phyloP scores from a whole-genome alignment of 2,888 invertebrate genomes.

The Catocala nupta region DNA sequence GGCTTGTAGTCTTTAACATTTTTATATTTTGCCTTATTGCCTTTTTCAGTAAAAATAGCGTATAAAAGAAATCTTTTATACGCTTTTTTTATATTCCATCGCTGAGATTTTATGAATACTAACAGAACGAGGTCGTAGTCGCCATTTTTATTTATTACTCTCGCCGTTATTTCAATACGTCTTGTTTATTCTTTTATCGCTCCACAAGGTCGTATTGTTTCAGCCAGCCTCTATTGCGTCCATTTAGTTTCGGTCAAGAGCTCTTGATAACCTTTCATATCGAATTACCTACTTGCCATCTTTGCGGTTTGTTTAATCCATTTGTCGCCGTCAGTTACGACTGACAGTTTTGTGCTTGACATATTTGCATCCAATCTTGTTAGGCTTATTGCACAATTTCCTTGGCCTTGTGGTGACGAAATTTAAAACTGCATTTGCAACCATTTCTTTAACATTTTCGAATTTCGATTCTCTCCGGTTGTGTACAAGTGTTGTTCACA shows the following conservation, averaged over 20 bases:
- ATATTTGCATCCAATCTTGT: conserved; percentile 11
- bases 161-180: conserved; percentile 24
- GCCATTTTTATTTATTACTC: conserved; percentile 23
- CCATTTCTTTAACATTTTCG: too few species aligned
- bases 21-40: conserved; percentile 1
- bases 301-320: conserved; percentile 48
- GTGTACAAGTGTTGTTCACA: conserved; percentile 6
- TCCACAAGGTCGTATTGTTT: conserved; percentile 57
- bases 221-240: conserved; percentile 42
- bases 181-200: conserved; percentile 45
- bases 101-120: conserved; percentile 1
- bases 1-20: neutral
- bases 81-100: neutral
- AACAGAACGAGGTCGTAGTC: conserved; percentile 19
- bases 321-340: conserved; percentile 20
- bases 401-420: neutral
- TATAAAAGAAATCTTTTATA: conserved; percentile 2
- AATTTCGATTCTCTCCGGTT: neutral
- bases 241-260: conserved; percentile 60
- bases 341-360: conserved; percentile 19
- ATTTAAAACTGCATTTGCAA: too few species aligned
- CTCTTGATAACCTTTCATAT: conserved; percentile 68
- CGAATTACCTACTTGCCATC: too few species aligned
- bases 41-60: neutral
- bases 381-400: neutral